A percentile compares a stretch with the other conserved stretches of the same genome.
Conservation (phyloP, 64 coral and sea anemone species). For the Orbicella faveolata region DNA sequence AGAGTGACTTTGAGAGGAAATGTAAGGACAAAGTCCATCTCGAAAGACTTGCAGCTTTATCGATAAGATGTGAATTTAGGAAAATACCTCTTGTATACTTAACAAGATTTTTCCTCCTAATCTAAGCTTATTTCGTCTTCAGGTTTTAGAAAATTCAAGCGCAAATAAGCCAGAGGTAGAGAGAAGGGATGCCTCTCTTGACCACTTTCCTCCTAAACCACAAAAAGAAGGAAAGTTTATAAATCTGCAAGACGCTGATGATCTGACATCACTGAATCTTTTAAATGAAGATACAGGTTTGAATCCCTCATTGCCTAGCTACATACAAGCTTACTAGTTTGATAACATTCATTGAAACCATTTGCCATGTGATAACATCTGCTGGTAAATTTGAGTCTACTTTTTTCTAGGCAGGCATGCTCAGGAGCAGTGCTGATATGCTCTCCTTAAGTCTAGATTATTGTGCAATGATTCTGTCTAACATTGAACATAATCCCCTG, state of each 20-base stretch:
- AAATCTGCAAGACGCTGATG: not conserved
- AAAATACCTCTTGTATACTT: too few relatives aligned
- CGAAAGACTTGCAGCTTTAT: too few relatives aligned
- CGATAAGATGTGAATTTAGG: too few relatives aligned
- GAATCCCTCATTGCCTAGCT: not conserved
- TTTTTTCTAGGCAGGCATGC: not conserved
- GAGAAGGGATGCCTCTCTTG: not conserved
- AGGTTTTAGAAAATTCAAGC: slow-evolving; percentile 30
- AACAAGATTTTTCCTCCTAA: not conserved
- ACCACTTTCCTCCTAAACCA: not conserved
- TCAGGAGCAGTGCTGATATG: too few relatives aligned
- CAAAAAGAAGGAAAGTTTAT: not conserved
- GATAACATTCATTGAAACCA: too few relatives aligned
- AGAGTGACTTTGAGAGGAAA: too few relatives aligned
- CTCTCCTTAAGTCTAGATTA: too few relatives aligned
- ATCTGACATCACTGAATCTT: slow-evolving; percentile 71
- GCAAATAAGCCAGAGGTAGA: not conserved
- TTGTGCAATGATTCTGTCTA: too few relatives aligned
- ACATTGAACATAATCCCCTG: too few relatives aligned
- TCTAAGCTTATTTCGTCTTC: not conserved
- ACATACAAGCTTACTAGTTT: not conserved
- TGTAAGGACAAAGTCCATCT: too few relatives aligned
- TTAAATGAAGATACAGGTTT: slow-evolving; percentile 86
- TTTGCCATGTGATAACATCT: not conserved
- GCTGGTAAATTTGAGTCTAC: not conserved